Conservation (phyloP, 2,797 vertebrate species). For the Sebastes elongatus region DNA sequence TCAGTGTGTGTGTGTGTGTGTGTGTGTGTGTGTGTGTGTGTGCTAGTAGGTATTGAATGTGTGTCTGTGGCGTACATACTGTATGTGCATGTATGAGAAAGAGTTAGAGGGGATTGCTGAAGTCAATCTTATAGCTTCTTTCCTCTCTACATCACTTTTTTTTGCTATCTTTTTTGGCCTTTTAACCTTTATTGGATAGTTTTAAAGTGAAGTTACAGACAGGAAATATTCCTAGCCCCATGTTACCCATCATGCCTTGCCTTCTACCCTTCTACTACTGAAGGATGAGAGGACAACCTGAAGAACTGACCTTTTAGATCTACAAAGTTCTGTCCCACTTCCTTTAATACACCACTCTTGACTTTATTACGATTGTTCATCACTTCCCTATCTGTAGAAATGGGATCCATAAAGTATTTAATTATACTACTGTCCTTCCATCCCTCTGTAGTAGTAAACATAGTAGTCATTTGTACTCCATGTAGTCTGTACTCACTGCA, state of each 20-base stretch:
- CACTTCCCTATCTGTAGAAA: not conserved
- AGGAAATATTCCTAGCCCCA: not conserved
- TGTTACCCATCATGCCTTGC: not conserved
- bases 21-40: no score
- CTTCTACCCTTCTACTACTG: not conserved
- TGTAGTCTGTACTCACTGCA: no score
- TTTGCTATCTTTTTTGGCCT: not conserved
- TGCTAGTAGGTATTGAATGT: not conserved
- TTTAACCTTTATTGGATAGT: not conserved
- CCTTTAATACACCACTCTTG: not conserved
- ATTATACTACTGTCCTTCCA: not conserved
- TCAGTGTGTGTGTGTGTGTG: not conserved
- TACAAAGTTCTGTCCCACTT: not conserved
- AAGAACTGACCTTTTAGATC: not conserved
- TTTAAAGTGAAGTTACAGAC: not conserved
- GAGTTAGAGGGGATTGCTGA: not conserved
- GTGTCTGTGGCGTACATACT: not conserved
- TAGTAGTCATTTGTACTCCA: no score
- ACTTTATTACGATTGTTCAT: conserved; percentile 6
- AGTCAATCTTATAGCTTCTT: not conserved
- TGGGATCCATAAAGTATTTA: not conserved
- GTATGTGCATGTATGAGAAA: not conserved
- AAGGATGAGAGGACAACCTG: not conserved
- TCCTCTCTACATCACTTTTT: not conserved
- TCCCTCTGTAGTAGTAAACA: not conserved